Percentiles rank a stretch among this genome's conserved stretches.
phyloP scores from a whole-genome alignment of 2,797 vertebrate species.

The Scolopax bukidnonensis region DNA sequence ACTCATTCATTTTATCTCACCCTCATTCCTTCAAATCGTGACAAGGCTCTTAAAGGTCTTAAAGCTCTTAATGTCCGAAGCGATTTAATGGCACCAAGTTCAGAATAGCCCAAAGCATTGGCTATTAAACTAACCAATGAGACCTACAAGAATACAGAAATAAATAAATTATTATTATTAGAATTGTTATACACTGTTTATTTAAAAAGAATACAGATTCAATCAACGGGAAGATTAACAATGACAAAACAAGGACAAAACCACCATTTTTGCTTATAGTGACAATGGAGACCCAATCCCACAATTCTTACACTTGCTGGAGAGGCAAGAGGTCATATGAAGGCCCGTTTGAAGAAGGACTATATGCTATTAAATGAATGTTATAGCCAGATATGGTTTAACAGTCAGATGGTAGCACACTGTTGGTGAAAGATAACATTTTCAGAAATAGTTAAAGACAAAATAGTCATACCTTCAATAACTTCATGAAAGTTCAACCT shows the following conservation, averaged over 20 bases:
- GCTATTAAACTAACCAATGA: constrained; percentile 93
- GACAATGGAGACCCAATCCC: neutral
- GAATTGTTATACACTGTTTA: neutral
- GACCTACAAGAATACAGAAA: constrained; percentile 82
- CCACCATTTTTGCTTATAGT: neutral
- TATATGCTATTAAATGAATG: neutral
- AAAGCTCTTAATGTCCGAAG: constrained; percentile 95
- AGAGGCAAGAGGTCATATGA: neutral
- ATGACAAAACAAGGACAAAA: neutral
- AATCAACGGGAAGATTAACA: neutral
- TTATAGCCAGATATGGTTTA: neutral
- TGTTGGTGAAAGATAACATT: neutral
- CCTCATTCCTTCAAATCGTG: constrained; percentile 98
- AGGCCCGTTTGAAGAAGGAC: neutral
- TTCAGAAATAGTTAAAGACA: neutral
- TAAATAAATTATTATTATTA: neutral
- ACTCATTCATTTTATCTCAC: constrained; percentile 81
- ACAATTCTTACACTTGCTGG: neutral
- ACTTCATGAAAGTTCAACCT: neutral
- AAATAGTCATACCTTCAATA: neutral
- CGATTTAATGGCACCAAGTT: constrained; percentile 93
- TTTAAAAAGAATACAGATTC: neutral
- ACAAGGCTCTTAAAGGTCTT: constrained; percentile 95
- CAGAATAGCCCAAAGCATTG: constrained; percentile 87
- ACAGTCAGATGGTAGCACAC: neutral